Percentiles rank a stretch among this genome's conserved stretches.
Conservation (phyloP, 2,888 invertebrate species). For the Papilio gigon region DNA sequence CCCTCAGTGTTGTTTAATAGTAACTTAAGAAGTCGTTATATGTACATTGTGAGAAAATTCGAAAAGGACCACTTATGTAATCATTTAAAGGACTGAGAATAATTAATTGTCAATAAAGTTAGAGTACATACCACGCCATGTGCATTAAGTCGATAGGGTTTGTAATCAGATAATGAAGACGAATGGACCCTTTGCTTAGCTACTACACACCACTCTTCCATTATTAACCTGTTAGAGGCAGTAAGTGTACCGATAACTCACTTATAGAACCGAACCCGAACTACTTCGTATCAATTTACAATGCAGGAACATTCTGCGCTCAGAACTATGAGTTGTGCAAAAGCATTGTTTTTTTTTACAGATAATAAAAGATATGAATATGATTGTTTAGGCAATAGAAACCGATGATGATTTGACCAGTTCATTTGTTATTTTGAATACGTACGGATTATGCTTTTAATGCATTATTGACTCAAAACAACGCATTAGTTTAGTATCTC, state of each 20-base stretch:
- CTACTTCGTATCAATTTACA: constrained; percentile 3
- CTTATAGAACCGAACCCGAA: constrained; percentile 10
- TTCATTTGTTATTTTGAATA: no score
- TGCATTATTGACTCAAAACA: no score
- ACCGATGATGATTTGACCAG: no score
- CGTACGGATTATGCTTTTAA: no score
- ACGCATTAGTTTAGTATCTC: no score
- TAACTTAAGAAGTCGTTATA: no score
- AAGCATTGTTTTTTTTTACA: no score
- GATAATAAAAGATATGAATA: no score
- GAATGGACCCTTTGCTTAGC: not conserved
- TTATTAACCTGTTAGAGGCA: constrained; percentile 5
- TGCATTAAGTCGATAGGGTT: constrained; percentile 9
- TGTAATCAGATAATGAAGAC: constrained; percentile 17
- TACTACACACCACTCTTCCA: constrained; percentile 3
- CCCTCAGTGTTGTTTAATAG: no score
- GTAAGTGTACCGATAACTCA: constrained; percentile 10
- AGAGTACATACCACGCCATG: not conserved
- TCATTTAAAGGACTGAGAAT: not conserved
- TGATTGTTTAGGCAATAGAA: no score
- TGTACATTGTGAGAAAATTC: not conserved
- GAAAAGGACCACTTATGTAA: not conserved
- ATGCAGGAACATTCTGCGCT: not conserved
- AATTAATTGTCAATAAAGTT: not conserved
- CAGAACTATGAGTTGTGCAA: not conserved